Base-by-base conservation (phyloP, 2,113 vertebrate genomes). In the Gallinago paraguaiae region DNA sequence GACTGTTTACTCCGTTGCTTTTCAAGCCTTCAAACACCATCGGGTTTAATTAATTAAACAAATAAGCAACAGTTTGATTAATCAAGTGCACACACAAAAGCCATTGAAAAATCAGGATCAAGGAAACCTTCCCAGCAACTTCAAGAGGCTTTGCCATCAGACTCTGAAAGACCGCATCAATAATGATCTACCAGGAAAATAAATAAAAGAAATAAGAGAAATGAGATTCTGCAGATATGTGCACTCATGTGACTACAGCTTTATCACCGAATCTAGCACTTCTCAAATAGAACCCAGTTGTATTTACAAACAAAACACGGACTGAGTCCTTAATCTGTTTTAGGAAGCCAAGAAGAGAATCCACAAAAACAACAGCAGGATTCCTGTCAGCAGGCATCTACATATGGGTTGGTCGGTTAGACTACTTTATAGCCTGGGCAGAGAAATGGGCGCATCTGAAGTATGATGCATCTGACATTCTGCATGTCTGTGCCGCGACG, bases 21-120 rank as follows among this genome's bases (percentile, higher is more conserved):
- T 88, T 96, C 68, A 22, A 92, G 86, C 53, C 68, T 92, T 95
- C 76, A 87, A 92, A 86, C 72, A 88, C 35, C 68, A 75, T 56
- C 64, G 85, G 16, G 5, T 93, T 93, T 95, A 93, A 93, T 86
- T 93, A 95, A 93, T 95, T 88, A 94, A 93, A 90, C 60, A 95
- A 93, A 92, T 71, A 86, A 72, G 65, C 56, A 92, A 74, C 54
- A 77, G 67, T 75, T 93, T 90, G 68, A 92, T 92, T 78, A 88
- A 94, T 92, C 90, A 96, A 91, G 59, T 39, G 39, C 35, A 81
- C 57, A 70, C 12, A 7, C 76, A 94, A 83, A 92, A 95, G 51
- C 18, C 39, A 70, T 43, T 81, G 39, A 71, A 95, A 92, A 88
- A 86, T 39, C 25, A 90, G 20, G 37, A 67, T 67, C 59, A 57